Evolutionary conservation across 2,888 invertebrate genomes (phyloP), one percentile per base, ranked within the genome.

Genomic region (Sepioteuthis lessoniana): DNA sequence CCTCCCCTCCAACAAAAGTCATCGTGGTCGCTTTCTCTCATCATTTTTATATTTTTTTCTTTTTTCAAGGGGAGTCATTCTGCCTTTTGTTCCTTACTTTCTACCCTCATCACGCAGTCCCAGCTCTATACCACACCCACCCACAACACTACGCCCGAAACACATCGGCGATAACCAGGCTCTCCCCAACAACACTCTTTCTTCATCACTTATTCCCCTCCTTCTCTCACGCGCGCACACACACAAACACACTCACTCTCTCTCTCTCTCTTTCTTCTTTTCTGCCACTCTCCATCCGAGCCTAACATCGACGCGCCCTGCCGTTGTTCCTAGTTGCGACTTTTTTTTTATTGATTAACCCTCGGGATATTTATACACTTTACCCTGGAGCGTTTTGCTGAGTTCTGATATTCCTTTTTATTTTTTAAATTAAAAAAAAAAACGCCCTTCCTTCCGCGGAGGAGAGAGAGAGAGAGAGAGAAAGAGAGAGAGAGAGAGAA

Each of bases 231-330:
- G 16, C n/a, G 8, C n/a, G 8, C 76, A 10, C n/a, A n/a, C n/a
- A n/a, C n/a, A n/a, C n/a, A n/a, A n/a, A n/a, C n/a, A n/a, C 76
- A n/a, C n/a, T n/a, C 35, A n/a, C 10, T 3, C 25, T 76, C 13
- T 76, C n/a, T 13, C 35, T 35, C 19, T 2, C n/a, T 76, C 35
- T n/a, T 16, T 76, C n/a, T 76, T 35, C 76, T 76, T 13, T 35
- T 76, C 76, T 76, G 76, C n/a, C 76, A 76, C 76, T 76, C 76
- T 76, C 35, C 76, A 76, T 76, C 76, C 76, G n/a, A 76, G 76
- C n/a, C 76, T 76, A n/a, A 16, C 76, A 76, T 76, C 76, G 35
- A 76, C 76, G 76, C n/a, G 76, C 76, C 76, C 76, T 76, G n/a
- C n/a, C 76, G 76, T n/a, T n/a, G 13, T 76, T 13, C 76, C n/a